phyloP scores from a whole-genome alignment of 2,797 vertebrate genomes.

The Siniperca scherzeri region DNA sequence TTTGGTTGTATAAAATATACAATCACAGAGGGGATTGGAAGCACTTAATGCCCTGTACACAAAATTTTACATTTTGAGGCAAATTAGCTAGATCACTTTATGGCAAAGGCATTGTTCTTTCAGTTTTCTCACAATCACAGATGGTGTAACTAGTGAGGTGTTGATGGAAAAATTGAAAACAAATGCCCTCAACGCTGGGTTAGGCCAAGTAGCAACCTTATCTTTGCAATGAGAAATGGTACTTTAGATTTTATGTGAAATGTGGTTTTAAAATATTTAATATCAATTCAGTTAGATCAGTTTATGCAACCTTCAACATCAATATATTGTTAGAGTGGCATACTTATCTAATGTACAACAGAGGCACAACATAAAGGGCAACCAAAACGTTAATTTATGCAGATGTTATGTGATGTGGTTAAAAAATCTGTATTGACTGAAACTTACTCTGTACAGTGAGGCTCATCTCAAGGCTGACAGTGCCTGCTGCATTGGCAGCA shows the following conservation, averaged over 20 bases:
- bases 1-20: neutral
- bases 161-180: neutral
- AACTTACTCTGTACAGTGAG: conserved; percentile 90
- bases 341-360: neutral
- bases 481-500: conserved; percentile 91
- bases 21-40: neutral
- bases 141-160: neutral
- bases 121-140: neutral
- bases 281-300: neutral
- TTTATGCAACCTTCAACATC: neutral
- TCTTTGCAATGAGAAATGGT: neutral
- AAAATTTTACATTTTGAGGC: neutral
- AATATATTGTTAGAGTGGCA: neutral
- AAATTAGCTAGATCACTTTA: neutral
- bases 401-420: neutral
- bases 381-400: neutral
- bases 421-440: neutral
- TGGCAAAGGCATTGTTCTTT: neutral
- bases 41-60: neutral
- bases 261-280: neutral
- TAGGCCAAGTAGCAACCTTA: neutral
- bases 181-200: neutral
- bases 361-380: neutral
- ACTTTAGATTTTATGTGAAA: neutral
- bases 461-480: conserved; percentile 83